Percentiles rank a stretch among this genome's conserved stretches.
phyloP scores from a whole-genome alignment of 2,113 vertebrate species.

The Miniopterus natalensis region DNA sequence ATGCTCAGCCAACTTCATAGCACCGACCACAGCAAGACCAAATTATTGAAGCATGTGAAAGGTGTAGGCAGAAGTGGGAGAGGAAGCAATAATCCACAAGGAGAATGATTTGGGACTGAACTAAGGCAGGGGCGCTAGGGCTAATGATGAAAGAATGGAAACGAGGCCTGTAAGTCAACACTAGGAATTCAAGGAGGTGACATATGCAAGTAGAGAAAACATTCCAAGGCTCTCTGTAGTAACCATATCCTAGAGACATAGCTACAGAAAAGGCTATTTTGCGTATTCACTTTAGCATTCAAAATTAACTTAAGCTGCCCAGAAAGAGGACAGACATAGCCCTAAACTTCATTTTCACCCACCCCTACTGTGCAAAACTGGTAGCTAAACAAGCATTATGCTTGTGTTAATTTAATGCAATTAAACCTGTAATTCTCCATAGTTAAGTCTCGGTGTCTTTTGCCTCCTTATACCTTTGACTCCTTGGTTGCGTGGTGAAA shows the following conservation, averaged over 20 bases:
- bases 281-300: background rate
- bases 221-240: background rate
- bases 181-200: background rate
- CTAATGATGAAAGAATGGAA: background rate
- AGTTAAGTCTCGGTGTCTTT: background rate
- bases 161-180: background rate
- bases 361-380: background rate
- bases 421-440: background rate
- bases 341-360: background rate
- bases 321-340: background rate
- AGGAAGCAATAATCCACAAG: background rate
- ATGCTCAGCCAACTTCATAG: too few relatives aligned
- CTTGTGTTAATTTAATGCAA: background rate
- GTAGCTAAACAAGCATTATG: background rate
- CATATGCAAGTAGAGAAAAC: background rate
- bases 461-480: background rate
- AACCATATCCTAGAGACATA: background rate
- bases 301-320: background rate
- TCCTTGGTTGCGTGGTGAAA: background rate
- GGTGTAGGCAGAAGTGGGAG: background rate
- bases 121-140: background rate
- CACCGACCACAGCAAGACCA: too few relatives aligned
- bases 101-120: background rate
- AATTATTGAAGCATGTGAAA: background rate
- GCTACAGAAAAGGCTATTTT: background rate